Evolutionary conservation across 2,888 invertebrate species (phyloP), one percentile per base, ranked within the genome.

Genomic region (Theodoxus fluviatilis): DNA sequence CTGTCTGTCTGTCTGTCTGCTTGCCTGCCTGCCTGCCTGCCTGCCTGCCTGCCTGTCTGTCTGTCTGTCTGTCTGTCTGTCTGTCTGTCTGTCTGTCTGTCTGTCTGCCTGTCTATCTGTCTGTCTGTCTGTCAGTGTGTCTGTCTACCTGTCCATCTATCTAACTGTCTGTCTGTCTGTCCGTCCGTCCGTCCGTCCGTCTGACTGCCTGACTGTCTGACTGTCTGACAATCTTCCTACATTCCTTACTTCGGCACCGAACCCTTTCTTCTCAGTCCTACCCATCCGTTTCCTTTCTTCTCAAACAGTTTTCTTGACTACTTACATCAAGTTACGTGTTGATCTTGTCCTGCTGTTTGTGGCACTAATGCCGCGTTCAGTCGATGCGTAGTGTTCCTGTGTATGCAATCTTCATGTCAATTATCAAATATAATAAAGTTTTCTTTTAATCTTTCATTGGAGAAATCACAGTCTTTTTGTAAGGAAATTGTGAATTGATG

Each of bases 71-170:
- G 43, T 7, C 38, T n/a, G 18, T 15, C 18, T 1, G 12, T 57
- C 37, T 70, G 25, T 55, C 63, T 70, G 37, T 66, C 49, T 70
- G 12, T 52, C 6, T 52, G 52, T 52, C n/a, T n/a, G 52, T n/a
- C n/a, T 52, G 52, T n/a, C n/a, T 52, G 52, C 22, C n/a, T 52
- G 52, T 52, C 6, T 52, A 25, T 52, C n/a, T 25, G 15, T 52
- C 7, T n/a, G 15, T 33, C 37, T 69, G n/a, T 37, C 43, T 69
- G n/a, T 25, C 6, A n/a, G n/a, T n/a, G 22, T 25, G 4, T 7
- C 52, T 15, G n/a, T 52, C 52, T 7, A 18, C 22, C 52, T 52
- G n/a, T 52, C n/a, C n/a, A 7, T 18, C n/a, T 52, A 6, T n/a
- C 7, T 15, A 4, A n/a, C 52, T n/a, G n/a, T 52, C 52, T 52